These are phyloP conservation scores for Thaumetopoea pityocampa DNA, from an alignment of 1,140 invertebrate genomes.

Conservation along the genomic window DNA sequence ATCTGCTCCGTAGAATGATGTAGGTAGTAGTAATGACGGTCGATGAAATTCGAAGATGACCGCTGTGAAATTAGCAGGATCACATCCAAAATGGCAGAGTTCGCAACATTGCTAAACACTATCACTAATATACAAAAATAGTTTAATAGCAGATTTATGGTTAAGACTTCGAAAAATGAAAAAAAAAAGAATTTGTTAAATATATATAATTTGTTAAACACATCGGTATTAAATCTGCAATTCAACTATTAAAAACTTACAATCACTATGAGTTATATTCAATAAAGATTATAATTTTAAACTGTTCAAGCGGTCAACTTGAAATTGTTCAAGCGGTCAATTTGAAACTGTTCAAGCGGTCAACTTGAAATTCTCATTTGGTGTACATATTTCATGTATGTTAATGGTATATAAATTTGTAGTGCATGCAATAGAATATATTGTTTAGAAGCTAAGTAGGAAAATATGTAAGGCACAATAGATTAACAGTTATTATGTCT, in stretches of 20 bases:
- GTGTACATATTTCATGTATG: too few relatives aligned
- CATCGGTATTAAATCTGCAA: conserved; percentile 9
- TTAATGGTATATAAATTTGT: too few relatives aligned
- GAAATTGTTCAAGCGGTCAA: too few relatives aligned
- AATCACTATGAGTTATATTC: too few relatives aligned
- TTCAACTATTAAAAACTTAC: conserved; percentile 10
- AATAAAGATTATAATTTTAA: too few relatives aligned
- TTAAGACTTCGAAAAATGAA: conserved; percentile 7
- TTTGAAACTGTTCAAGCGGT: too few relatives aligned
- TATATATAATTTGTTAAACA: conserved; percentile 6
- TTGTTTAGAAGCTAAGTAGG: too few relatives aligned
- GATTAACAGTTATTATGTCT: too few relatives aligned
- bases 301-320: too few relatives aligned
- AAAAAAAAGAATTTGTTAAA: conserved; percentile 9
- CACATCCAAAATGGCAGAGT: conserved; percentile 3
- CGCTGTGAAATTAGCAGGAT: conserved; percentile 2
- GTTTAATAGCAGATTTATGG: conserved; percentile 14
- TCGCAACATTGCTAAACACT: conserved; percentile 5
- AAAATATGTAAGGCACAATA: too few relatives aligned
- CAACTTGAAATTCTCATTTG: too few relatives aligned
- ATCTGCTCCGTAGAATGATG: conserved; percentile 1
- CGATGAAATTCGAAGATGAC: conserved; percentile 11
- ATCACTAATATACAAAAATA: background rate
- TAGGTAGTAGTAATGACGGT: conserved; percentile 10
- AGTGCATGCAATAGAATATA: too few relatives aligned